phyloP scores from a whole-genome alignment of 2,888 invertebrate genomes.

The Scelioninae gen. 2 region DNA sequence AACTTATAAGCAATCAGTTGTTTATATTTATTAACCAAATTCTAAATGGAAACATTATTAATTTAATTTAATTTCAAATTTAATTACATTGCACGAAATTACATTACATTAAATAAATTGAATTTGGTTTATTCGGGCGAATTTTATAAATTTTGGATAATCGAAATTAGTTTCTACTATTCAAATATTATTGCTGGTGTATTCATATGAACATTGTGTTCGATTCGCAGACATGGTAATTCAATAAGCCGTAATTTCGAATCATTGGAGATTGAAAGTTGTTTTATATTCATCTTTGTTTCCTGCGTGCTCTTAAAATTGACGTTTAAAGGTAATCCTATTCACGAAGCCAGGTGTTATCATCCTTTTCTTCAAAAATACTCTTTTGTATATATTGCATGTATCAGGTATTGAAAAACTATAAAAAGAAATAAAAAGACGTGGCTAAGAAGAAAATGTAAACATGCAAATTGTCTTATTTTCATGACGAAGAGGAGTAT shows the following conservation, averaged over 20 bases:
- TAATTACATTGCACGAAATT: too few species aligned
- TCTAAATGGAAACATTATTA: too few species aligned
- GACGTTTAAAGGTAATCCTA: constrained; percentile 27
- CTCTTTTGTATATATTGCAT: constrained; percentile 4
- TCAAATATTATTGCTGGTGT: constrained; percentile 21
- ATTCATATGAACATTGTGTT: constrained; percentile 28
- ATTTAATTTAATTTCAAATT: too few species aligned
- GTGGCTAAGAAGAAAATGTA: constrained; percentile 1
- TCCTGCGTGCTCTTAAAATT: constrained; percentile 21
- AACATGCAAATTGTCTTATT: neutral
- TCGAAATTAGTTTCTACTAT: too few species aligned
- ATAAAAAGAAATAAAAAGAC: constrained; percentile 16
- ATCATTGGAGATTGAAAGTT: constrained; percentile 34
- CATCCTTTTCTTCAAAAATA: constrained; percentile 12
- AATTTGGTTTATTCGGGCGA: too few species aligned
- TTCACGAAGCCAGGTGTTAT: constrained; percentile 4
- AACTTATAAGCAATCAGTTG: too few species aligned
- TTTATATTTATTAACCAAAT: too few species aligned
- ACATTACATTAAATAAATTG: too few species aligned
- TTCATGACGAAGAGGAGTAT: neutral
- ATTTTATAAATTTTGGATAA: too few species aligned
- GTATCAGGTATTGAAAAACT: constrained; percentile 24
- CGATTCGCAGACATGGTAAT: constrained; percentile 30
- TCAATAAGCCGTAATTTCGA: constrained; percentile 30
- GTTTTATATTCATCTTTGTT: constrained; percentile 33